Evolutionary conservation across 2,797 vertebrate species (phyloP), one percentile per base, ranked within the genome.

Genomic region (Helarctos malayanus): DNA sequence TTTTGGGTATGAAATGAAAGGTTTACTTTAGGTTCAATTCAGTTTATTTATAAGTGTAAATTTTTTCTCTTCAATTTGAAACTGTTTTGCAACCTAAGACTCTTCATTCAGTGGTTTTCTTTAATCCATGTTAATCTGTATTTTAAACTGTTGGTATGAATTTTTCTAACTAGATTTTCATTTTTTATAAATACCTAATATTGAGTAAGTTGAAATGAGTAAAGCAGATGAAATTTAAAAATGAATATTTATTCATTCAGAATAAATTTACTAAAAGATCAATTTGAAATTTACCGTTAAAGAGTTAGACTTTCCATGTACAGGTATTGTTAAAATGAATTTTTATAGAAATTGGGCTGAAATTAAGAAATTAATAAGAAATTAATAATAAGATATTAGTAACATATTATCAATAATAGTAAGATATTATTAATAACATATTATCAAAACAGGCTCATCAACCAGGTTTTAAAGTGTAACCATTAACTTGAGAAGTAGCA

Each of bases 201-300:
- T 10, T 91, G 18, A 82, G 7, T 84, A 83, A 80, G 80, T 92
- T 89, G 32, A 96, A 93, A 68, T 85, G 29, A 68, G 0, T 41
- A 38, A 96, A 82, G 10, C 16, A 78, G 29, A 71, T 61, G 61
- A 85, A 82, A 82, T 76, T 95, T 68, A 78, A 91, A 93, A 82
- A 35, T 96, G 18, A 90, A 59, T 71, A n/a, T 0, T 78, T 91
- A 7, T 93, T 94, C 23, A 47, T 88, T 89, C 21, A 73, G 45
- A 68, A 91, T 65, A 56, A 88, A 63, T 91, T 95, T 63, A 63
- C 9, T 81, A 90, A 89, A 79, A 91, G 56, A 89, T 75, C 19
- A 59, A 84, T 76, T 47, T 94, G 35, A 88, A 94, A 54, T 63
- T 75, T 79, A n/a, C 1, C 81, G 15, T 87, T 75, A 80, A 92